These are phyloP conservation scores for Discoglossus pictus DNA, from an alignment of 2,797 vertebrate genomes.

Conservation along the genomic window DNA sequence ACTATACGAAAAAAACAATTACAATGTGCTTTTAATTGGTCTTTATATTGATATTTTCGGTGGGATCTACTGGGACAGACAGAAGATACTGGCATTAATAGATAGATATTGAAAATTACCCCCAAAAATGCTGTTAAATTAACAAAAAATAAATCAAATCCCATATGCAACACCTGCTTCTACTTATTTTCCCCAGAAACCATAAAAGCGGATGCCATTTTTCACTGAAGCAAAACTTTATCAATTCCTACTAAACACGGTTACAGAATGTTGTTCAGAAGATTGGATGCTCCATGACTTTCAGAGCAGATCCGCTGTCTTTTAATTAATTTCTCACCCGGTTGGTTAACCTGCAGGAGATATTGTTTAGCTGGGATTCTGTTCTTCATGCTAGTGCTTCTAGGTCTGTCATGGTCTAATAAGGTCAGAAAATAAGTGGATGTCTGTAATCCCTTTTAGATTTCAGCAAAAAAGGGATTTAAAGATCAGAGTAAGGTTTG, in stretches of 20 bases:
- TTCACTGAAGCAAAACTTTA: conserved; percentile 22
- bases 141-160: no score
- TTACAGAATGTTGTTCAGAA: conserved; percentile 26
- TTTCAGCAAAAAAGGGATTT: conserved; percentile 39
- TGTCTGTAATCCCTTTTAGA: conserved; percentile 42
- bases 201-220: conserved; percentile 19
- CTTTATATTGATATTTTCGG: no score
- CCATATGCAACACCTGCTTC: no score
- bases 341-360: conserved; percentile 46
- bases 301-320: conserved; percentile 29
- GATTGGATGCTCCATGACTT: conserved; percentile 32
- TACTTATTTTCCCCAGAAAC: no score
- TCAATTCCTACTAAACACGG: conserved; percentile 24
- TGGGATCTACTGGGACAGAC: no score
- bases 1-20: no score
- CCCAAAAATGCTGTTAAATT: no score
- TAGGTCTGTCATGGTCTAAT: conserved; percentile 48
- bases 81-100: no score
- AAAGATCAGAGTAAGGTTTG: conserved; percentile 25
- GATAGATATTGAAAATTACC: no score
- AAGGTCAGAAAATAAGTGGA: conserved; percentile 50
- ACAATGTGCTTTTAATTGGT: no score
- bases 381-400: conserved; percentile 32
- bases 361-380: conserved; percentile 50
- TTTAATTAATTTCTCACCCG: conserved; percentile 51